phyloP scores from a whole-genome alignment of 2,797 vertebrate genomes.

The Anguilla marmorata region DNA sequence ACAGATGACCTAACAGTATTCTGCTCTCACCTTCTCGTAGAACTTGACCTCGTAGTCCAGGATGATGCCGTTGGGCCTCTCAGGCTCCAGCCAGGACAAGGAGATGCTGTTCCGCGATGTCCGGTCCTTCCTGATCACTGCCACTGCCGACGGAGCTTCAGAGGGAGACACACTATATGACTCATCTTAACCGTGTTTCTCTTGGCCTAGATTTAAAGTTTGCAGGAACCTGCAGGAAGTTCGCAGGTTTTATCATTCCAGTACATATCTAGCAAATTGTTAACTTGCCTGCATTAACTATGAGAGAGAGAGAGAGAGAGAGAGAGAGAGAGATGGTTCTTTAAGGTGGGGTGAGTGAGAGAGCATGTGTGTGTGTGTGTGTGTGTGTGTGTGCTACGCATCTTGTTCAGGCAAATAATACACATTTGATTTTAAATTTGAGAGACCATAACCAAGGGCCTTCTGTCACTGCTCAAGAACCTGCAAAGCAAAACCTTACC shows the following conservation, averaged over 20 bases:
- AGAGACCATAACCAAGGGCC: background rate
- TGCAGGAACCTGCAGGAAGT: background rate
- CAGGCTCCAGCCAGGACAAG: slow-evolving; percentile 94
- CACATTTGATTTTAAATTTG: background rate
- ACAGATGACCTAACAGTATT: background rate
- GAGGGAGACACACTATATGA: slow-evolving; percentile 27
- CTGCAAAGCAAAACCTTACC: background rate
- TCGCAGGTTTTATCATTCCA: background rate
- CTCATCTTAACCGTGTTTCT: background rate
- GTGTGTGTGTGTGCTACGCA: slow-evolving; percentile 22
- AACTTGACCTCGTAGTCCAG: slow-evolving; percentile 99
- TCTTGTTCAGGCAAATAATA: background rate
- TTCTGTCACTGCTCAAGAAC: background rate
- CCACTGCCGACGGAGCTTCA: slow-evolving; percentile 91
- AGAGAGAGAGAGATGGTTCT: background rate
- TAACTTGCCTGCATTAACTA: background rate
- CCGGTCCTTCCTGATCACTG: slow-evolving; percentile 88
- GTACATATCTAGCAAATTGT: background rate
- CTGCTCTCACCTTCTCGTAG: slow-evolving; percentile 93
- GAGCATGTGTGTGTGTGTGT: background rate
- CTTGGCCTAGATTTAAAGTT: background rate
- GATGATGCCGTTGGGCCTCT: slow-evolving; percentile 96
- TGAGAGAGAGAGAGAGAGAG: background rate
- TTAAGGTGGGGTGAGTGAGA: background rate
- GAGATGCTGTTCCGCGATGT: slow-evolving; percentile 91